These are phyloP conservation scores for Asarcornis scutulata DNA, from an alignment of 2,113 vertebrate species.

Conservation along the genomic window DNA sequence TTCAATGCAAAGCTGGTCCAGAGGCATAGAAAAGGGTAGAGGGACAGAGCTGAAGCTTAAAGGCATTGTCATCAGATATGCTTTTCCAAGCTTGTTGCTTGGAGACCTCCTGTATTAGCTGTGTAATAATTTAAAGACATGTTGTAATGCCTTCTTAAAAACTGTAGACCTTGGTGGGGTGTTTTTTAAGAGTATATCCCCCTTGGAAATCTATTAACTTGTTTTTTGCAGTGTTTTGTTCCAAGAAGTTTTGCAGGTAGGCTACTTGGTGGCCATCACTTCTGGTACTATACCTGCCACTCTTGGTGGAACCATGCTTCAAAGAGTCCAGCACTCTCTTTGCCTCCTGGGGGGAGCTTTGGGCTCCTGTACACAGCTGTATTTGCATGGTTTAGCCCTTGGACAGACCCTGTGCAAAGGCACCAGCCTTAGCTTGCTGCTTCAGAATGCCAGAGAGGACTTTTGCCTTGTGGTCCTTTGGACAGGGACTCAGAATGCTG, in stretches of 20 bases:
- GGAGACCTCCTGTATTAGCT: not conserved
- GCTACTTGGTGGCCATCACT: not conserved
- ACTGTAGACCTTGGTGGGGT: not conserved
- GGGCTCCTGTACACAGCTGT: accelerated
- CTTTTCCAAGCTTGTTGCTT: not conserved
- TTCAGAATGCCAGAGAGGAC: accelerated
- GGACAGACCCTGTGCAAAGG: not conserved
- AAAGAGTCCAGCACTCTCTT: not conserved
- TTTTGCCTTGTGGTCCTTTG: accelerated
- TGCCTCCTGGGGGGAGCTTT: not conserved
- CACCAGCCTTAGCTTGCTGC: not conserved
- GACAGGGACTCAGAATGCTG: accelerated
- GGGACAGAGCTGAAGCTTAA: not conserved
- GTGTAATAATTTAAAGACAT: not conserved
- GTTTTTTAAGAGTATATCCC: not conserved
- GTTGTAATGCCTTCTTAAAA: not conserved
- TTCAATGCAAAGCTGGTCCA: not conserved
- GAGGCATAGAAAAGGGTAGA: not conserved
- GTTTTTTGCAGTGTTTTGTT: not conserved
- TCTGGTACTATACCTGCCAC: not conserved
- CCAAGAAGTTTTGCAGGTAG: not conserved
- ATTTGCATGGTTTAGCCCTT: not conserved
- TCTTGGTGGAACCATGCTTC: accelerated
- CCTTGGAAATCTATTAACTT: not conserved
- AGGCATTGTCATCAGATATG: not conserved